A percentile compares a stretch with the other conserved stretches of the same genome.
Conservation (phyloP, 2,797 vertebrate genomes). For the Artibeus lituratus region DNA sequence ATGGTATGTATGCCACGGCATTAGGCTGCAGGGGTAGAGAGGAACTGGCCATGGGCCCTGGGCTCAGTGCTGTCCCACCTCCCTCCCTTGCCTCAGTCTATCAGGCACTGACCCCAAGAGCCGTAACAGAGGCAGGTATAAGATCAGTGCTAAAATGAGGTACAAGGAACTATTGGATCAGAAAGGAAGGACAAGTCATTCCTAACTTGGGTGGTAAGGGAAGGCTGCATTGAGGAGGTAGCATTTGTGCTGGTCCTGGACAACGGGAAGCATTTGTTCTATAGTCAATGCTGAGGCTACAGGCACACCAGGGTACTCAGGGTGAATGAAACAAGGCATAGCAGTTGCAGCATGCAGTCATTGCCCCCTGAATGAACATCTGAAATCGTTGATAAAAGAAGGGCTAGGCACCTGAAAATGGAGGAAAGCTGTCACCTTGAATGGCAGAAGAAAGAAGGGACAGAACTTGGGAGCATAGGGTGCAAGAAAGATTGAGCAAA, state of each 20-base stretch:
- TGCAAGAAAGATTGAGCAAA: not conserved
- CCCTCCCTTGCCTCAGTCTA: not conserved
- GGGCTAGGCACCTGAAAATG: no score
- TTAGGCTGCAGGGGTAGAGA: not conserved
- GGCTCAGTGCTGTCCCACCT: not conserved
- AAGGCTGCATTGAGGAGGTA: not conserved
- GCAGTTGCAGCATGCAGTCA: not conserved
- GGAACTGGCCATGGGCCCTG: not conserved
- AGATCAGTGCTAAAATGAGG: not conserved
- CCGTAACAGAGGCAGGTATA: not conserved
- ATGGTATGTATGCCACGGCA: not conserved
- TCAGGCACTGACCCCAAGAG: not conserved
- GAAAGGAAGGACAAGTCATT: not conserved
- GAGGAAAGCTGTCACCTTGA: not conserved
- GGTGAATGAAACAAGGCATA: not conserved
- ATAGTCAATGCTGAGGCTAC: not conserved
- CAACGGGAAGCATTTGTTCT: not conserved
- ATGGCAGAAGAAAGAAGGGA: not conserved
- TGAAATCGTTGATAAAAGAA: not conserved
- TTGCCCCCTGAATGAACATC: not conserved
- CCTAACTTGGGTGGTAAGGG: not conserved
- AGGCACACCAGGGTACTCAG: rapidly evolving
- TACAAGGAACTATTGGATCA: not conserved
- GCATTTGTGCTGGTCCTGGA: not conserved
- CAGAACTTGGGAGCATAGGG: not conserved